These are phyloP conservation scores for Cephalopholis sonnerati DNA, from an alignment of 2,113 vertebrate genomes.

Conservation along the genomic window DNA sequence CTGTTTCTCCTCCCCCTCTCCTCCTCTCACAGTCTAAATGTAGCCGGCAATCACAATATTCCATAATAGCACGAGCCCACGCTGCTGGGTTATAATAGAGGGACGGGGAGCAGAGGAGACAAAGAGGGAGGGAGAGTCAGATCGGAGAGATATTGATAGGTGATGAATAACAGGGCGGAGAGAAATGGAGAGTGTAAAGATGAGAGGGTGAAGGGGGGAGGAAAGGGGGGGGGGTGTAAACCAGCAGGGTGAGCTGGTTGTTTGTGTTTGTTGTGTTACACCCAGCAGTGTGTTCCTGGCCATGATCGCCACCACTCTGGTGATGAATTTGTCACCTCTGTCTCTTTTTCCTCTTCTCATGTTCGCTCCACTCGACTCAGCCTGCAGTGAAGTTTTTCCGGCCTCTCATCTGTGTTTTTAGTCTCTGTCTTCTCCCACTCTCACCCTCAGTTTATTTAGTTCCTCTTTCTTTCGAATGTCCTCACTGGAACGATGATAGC, in stretches of 20 bases:
- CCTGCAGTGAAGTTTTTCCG: neutral
- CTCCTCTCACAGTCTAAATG: conserved; percentile 62
- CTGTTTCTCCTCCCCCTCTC: conserved; percentile 34
- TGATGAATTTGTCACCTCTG: conserved; percentile 59
- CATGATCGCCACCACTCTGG: conserved; percentile 17
- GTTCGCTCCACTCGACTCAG: conserved; percentile 26
- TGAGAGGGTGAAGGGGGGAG: neutral
- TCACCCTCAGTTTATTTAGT: neutral
- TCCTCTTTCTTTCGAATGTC: neutral
- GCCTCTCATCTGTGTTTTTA: neutral
- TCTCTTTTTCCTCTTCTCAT: neutral
- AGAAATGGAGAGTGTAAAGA: conserved; percentile 8
- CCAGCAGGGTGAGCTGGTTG: neutral
- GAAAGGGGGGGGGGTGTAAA: neutral
- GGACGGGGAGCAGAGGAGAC: conserved; percentile 9
- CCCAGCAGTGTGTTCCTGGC: conserved; percentile 25
- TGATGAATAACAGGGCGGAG: conserved; percentile 31
- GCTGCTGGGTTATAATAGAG: conserved; percentile 35
- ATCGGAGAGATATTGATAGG: conserved; percentile 27
- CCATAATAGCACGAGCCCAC: conserved; percentile 49
- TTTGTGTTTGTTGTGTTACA: conserved; percentile 41
- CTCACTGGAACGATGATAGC: neutral
- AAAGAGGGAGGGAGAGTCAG: neutral
- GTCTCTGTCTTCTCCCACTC: neutral
- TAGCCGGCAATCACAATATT: conserved; percentile 52